A percentile compares a stretch with the other conserved stretches of the same genome.
phyloP scores from a whole-genome alignment of 37 sponge, comb jelly and placozoan genomes.

The Theonella swinhoei region DNA sequence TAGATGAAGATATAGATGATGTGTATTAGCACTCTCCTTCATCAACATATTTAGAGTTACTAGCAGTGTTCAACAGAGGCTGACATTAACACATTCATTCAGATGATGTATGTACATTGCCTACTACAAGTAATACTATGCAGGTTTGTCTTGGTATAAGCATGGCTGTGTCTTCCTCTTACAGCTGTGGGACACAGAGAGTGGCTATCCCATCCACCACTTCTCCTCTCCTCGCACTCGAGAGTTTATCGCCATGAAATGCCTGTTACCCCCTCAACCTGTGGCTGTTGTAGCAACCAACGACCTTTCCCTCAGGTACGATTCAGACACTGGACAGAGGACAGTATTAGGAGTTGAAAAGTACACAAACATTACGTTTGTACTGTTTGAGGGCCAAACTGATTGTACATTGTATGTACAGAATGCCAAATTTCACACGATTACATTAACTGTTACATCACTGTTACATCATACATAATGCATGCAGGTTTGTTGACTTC shows the following conservation, averaged over 20 bases:
- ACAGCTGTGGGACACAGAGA: conserved; percentile 84
- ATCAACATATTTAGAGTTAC: no score
- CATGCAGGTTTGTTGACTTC: conserved; percentile 53
- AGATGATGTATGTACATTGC: no score
- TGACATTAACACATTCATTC: no score
- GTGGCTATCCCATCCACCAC: conserved; percentile 62
- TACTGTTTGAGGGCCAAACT: no score
- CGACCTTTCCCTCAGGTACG: conserved; percentile 60
- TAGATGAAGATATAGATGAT: no score
- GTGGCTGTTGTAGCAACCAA: conserved; percentile 45
- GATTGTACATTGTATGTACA: neutral
- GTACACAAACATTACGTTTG: no score
- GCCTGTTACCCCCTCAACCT: conserved; percentile 35
- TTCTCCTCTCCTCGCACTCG: conserved; percentile 34
- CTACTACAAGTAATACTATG: no score
- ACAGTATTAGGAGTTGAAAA: no score
- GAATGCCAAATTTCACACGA: neutral
- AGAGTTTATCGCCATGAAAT: conserved; percentile 39
- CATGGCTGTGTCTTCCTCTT: neutral
- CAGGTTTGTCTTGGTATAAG: neutral
- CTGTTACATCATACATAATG: neutral
- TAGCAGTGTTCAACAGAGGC: no score
- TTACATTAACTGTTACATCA: neutral
- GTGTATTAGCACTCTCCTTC: no score
- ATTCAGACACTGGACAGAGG: neutral